phyloP scores from a whole-genome alignment of 2,888 invertebrate genomes.

The Eutolmus rufibarbis region DNA sequence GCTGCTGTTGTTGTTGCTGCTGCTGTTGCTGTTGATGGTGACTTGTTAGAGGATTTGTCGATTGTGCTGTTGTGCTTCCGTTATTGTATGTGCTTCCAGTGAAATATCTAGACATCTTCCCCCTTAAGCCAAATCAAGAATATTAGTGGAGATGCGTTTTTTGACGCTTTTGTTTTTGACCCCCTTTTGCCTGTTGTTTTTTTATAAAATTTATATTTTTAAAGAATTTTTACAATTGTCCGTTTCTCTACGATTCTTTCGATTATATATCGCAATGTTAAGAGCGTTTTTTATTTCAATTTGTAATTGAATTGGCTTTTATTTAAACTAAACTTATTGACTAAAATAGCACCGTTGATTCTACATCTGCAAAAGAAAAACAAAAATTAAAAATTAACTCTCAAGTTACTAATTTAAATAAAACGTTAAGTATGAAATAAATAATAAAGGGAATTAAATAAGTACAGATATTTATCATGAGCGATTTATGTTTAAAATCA shows the following conservation, averaged over 20 bases:
- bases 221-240: not conserved
- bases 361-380: slow-evolving; percentile 44
- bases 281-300: not conserved
- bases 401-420: not conserved
- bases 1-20: slow-evolving; percentile 46
- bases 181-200: slow-evolving; percentile 29
- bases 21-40: slow-evolving; percentile 48
- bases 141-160: not conserved
- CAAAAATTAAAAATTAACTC: not conserved
- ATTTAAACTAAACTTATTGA: slow-evolving; percentile 44
- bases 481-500: not conserved
- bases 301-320: not conserved
- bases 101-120: slow-evolving; percentile 49
- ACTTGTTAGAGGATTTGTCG: slow-evolving; percentile 47
- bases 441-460: not conserved
- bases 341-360: slow-evolving; percentile 48
- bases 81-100: slow-evolving; percentile 47
- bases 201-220: not conserved
- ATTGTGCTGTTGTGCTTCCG: slow-evolving; percentile 51
- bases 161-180: not conserved
- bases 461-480: not conserved
- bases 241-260: slow-evolving; percentile 1
- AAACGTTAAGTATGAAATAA: not conserved
- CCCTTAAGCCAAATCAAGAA: not conserved
- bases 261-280: slow-evolving; percentile 36